Percentiles rank a stretch among this genome's conserved stretches.
phyloP scores from a whole-genome alignment of 2,113 vertebrate species.

The Scytalopus superciliaris region DNA sequence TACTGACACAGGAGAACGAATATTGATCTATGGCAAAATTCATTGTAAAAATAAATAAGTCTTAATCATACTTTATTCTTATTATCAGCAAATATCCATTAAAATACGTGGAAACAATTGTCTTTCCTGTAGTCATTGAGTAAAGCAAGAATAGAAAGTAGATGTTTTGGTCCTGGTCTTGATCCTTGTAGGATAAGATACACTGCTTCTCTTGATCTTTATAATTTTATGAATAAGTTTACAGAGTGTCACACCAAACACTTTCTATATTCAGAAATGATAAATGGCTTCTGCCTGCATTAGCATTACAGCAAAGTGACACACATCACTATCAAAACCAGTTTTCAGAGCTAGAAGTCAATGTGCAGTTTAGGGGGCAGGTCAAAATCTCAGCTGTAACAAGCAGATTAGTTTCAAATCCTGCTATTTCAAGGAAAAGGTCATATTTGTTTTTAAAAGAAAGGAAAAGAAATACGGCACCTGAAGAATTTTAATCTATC shows the following conservation, averaged over 20 bases:
- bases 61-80: background rate
- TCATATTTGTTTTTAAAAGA: background rate
- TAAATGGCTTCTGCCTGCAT: constrained; percentile 17
- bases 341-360: background rate
- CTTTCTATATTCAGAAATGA: constrained; percentile 14
- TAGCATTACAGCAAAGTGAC: background rate
- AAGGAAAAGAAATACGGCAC: background rate
- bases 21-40: background rate
- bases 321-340: background rate
- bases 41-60: background rate
- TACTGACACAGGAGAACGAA: background rate
- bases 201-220: background rate
- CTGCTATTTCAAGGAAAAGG: background rate
- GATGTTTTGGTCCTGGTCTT: background rate
- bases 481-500: background rate
- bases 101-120: background rate
- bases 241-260: background rate
- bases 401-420: constrained; percentile 2
- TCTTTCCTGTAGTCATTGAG: background rate
- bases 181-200: background rate
- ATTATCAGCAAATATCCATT: background rate
- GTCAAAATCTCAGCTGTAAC: constrained; percentile 15
- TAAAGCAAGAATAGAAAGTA: background rate
- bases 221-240: background rate
- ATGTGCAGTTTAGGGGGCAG: background rate